Percentiles rank a stretch among this genome's conserved stretches.
Evolutionary conservation across 2,113 vertebrate species (phyloP).

Genomic region (Bubo scandiacus): DNA sequence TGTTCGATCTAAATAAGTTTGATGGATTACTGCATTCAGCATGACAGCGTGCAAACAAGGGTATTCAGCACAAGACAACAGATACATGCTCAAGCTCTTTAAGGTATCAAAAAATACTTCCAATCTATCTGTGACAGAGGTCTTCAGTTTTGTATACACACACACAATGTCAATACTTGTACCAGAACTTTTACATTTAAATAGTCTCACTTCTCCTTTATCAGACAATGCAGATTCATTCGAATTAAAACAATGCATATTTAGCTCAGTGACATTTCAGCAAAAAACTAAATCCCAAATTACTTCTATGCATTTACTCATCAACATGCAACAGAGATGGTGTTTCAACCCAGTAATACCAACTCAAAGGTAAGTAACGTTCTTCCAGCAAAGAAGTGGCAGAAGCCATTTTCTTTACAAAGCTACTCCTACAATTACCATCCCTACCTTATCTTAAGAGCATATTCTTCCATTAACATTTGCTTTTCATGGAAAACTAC

Average conservation of each 20-base stretch:
- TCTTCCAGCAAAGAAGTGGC: not conserved
- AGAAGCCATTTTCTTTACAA: not conserved
- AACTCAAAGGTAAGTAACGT: not conserved
- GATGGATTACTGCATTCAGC: slow-evolving; percentile 4
- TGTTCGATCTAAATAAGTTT: not conserved
- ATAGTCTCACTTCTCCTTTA: not conserved
- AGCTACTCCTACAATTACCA: not conserved
- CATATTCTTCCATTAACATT: not conserved
- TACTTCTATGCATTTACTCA: not conserved
- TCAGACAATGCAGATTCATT: not conserved
- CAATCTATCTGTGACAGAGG: accelerated
- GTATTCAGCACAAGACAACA: not conserved
- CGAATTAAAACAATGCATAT: not conserved
- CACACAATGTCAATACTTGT: accelerated
- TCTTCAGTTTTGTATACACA: not conserved
- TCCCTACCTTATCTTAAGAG: not conserved
- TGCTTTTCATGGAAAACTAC: not conserved
- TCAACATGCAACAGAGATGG: not conserved
- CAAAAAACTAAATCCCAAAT: not conserved
- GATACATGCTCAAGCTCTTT: not conserved
- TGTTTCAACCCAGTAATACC: not conserved
- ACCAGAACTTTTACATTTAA: not conserved
- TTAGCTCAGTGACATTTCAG: not conserved
- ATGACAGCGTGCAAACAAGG: not conserved
- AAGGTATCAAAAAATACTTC: not conserved